Percentiles rank a stretch among this genome's conserved stretches.
Evolutionary conservation across 2,797 vertebrate genomes (phyloP).

Genomic region (Mastacembelus armatus): DNA sequence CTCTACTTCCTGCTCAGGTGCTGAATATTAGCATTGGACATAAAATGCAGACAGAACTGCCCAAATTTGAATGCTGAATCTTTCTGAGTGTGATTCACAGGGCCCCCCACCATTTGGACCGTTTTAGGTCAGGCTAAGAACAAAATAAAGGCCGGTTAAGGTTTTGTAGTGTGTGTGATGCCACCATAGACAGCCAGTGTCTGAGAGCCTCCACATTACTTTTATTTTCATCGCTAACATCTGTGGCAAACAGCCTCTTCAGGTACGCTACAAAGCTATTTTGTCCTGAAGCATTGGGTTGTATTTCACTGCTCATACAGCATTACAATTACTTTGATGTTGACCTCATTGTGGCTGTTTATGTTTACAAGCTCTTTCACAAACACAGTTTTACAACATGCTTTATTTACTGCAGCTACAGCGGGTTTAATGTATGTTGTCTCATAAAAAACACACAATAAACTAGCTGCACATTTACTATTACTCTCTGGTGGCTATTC

Average conservation of each 20-base stretch:
- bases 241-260: slow-evolving; percentile 17
- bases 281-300: slow-evolving; percentile 56
- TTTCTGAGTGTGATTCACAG: no score
- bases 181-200: background rate
- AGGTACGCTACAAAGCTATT: slow-evolving; percentile 46
- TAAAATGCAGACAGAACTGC: background rate
- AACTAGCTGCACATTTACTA: slow-evolving; percentile 79
- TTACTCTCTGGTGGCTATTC: slow-evolving; percentile 78
- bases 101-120: no score
- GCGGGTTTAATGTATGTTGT: slow-evolving; percentile 83
- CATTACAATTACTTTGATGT: slow-evolving; percentile 77
- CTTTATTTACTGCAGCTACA: slow-evolving; percentile 83
- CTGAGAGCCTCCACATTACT: slow-evolving; percentile 6
- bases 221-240: slow-evolving; percentile 18
- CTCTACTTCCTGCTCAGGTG: background rate
- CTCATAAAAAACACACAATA: slow-evolving; percentile 83
- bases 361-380: slow-evolving; percentile 85
- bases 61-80: background rate
- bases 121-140: slow-evolving; percentile 1
- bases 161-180: slow-evolving; percentile 6
- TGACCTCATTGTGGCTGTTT: slow-evolving; percentile 80
- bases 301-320: slow-evolving; percentile 73
- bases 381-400: slow-evolving; percentile 76
- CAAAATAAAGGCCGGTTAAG: slow-evolving; percentile 15
- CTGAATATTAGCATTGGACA: background rate